A percentile compares a stretch with the other conserved stretches of the same genome.
phyloP scores from a whole-genome alignment of 2,113 vertebrate species.

The Oryzias melastigma region DNA sequence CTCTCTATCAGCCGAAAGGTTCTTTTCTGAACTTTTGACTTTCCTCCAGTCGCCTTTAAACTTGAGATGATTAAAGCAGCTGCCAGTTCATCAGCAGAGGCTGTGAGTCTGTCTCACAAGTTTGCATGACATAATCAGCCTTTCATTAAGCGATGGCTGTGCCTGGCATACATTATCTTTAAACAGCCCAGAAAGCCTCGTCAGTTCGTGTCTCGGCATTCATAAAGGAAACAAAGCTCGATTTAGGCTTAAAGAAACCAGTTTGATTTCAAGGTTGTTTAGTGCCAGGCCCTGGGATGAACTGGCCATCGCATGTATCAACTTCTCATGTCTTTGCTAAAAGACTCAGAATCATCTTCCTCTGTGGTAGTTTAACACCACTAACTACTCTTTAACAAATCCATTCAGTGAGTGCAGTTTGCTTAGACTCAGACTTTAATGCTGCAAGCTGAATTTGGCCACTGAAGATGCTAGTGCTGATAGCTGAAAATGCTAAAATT shows the following conservation, averaged over 20 bases:
- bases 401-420: constrained; percentile 1
- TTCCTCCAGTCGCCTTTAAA: constrained; percentile 10
- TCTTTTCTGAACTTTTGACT: not conserved
- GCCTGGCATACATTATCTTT: constrained; percentile 29
- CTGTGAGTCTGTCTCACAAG: constrained; percentile 42
- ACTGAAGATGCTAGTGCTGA: no score
- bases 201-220: constrained; percentile 29
- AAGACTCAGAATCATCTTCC: constrained; percentile 7
- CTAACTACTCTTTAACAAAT: constrained; percentile 11
- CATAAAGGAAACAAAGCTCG: constrained; percentile 35
- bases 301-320: constrained; percentile 19
- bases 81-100: constrained; percentile 42
- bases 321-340: constrained; percentile 25
- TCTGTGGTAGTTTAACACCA: constrained; percentile 10
- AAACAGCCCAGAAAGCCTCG: constrained; percentile 19
- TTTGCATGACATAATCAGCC: constrained; percentile 45
- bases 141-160: constrained; percentile 42
- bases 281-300: no score
- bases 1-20: not conserved
- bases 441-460: no score
- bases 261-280: constrained; percentile 25
- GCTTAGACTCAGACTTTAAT: constrained; percentile 3
- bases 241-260: constrained; percentile 23
- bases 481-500: no score
- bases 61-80: constrained; percentile 39